These are phyloP conservation scores for Branchipolynoe longqiensis DNA, from an alignment of 2,888 invertebrate genomes.

Conservation along the genomic window DNA sequence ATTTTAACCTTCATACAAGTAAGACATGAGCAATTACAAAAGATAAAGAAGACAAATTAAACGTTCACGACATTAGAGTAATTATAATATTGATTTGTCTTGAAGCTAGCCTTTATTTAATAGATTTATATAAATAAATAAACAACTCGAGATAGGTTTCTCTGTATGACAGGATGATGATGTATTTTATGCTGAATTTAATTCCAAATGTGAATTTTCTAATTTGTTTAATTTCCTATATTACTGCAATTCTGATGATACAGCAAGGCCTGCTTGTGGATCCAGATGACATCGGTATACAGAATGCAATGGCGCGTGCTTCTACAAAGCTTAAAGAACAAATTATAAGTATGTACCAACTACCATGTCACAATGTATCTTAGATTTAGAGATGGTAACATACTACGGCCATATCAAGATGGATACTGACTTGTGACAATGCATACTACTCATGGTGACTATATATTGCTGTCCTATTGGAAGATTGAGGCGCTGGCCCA, in stretches of 20 bases:
- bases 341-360: constrained; percentile 50
- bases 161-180: neutral
- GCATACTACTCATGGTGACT: too few relatives aligned
- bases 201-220: too few relatives aligned
- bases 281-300: constrained; percentile 62
- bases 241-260: too few relatives aligned
- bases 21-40: neutral
- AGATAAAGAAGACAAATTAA: neutral
- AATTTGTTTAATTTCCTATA: too few relatives aligned
- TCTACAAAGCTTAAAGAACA: constrained; percentile 52
- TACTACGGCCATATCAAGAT: too few relatives aligned
- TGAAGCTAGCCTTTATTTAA: too few relatives aligned
- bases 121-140: too few relatives aligned
- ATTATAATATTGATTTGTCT: neutral
- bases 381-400: too few relatives aligned
- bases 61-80: neutral
- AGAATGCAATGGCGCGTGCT: constrained; percentile 57
- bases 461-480: too few relatives aligned
- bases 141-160: too few relatives aligned
- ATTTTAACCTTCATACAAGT: neutral
- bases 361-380: neutral
- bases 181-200: neutral
- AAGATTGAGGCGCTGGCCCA: too few relatives aligned
- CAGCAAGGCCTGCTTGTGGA: constrained; percentile 63
- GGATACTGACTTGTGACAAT: too few relatives aligned